Percentiles rank a stretch among this genome's conserved stretches.
Conservation (phyloP, 1,140 invertebrate genomes). For the Kradibia gibbosae region DNA sequence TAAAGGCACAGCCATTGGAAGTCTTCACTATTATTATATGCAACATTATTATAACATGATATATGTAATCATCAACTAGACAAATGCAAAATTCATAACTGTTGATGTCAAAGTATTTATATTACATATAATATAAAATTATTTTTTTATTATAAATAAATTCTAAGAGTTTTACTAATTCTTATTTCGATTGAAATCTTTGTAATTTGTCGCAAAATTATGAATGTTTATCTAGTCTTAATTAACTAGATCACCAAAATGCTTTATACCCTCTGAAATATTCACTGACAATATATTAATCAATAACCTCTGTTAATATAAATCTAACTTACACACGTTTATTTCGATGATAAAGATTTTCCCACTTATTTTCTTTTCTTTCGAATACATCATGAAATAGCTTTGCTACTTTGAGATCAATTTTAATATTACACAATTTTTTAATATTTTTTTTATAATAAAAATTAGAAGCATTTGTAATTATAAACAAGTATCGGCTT, state of each 20-base stretch:
- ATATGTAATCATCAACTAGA: constrained; percentile 41
- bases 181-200: constrained; percentile 32
- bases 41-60: constrained; percentile 27
- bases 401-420: constrained; percentile 46
- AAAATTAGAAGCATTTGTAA: constrained; percentile 33
- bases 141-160: constrained; percentile 42
- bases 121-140: constrained; percentile 42
- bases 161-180: constrained; percentile 34
- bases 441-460: constrained; percentile 43
- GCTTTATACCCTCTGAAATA: constrained; percentile 26
- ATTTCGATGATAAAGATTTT: constrained; percentile 44
- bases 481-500: constrained; percentile 17
- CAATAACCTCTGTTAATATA: constrained; percentile 29
- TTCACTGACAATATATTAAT: constrained; percentile 33
- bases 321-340: constrained; percentile 35
- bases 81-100: constrained; percentile 47
- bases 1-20: constrained; percentile 16
- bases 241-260: constrained; percentile 39
- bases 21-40: constrained; percentile 13
- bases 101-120: constrained; percentile 32
- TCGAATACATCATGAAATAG: constrained; percentile 36
- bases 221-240: constrained; percentile 32
- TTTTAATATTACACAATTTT: constrained; percentile 44
- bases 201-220: constrained; percentile 33
- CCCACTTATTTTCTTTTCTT: constrained; percentile 5